These are phyloP conservation scores for Esox masquinongy DNA, from an alignment of 2,797 vertebrate species.

Conservation along the genomic window DNA sequence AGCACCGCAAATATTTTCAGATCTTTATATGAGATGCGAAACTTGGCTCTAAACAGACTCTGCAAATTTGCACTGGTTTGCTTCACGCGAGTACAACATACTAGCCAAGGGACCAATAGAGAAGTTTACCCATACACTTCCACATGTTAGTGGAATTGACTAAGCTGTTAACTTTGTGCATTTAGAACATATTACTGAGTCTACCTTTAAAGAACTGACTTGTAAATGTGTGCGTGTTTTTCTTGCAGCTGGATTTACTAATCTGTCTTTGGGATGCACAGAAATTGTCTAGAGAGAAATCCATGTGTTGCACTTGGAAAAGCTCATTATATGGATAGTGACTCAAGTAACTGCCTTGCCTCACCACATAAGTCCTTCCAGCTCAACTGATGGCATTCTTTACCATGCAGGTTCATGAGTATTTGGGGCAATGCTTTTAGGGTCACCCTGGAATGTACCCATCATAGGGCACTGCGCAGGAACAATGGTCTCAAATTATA, in stretches of 20 bases:
- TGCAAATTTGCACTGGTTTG: no score
- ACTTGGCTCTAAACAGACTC: no score
- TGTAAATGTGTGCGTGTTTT: slow-evolving; percentile 30
- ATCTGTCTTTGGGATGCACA: slow-evolving; percentile 11
- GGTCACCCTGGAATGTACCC: slow-evolving; percentile 16
- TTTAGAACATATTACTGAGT: no score
- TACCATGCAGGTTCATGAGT: neutral
- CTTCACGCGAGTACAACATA: no score
- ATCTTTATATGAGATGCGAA: no score
- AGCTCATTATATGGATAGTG: slow-evolving; percentile 33
- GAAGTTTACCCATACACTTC: no score
- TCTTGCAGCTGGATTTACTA: slow-evolving; percentile 5
- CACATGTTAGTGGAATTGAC: no score
- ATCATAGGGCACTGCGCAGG: neutral
- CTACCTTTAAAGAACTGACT: slow-evolving; percentile 2
- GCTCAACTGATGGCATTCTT: neutral
- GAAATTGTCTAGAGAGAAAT: neutral
- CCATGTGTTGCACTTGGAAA: slow-evolving; percentile 33
- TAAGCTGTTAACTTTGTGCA: no score
- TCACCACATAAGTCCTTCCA: neutral
- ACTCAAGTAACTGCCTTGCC: neutral
- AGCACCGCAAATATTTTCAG: no score
- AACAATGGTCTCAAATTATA: slow-evolving; percentile 8
- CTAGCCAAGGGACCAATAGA: no score
- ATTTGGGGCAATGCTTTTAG: slow-evolving; percentile 8